phyloP scores from a whole-genome alignment of 1,140 invertebrate species.

The Melitaea cinxia region DNA sequence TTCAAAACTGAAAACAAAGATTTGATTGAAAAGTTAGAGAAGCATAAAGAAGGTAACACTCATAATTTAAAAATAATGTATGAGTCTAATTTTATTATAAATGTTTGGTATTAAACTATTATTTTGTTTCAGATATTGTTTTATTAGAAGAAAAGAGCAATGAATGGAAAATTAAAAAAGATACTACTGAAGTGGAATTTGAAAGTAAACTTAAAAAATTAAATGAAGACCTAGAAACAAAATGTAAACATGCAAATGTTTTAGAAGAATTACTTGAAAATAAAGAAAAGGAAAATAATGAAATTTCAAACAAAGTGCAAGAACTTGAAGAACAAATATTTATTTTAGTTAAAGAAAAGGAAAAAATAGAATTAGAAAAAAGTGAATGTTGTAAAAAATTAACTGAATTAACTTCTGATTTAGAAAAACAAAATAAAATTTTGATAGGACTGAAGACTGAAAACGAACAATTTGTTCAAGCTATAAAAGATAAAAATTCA shows the following conservation, averaged over 20 bases:
- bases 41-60: constrained; percentile 44
- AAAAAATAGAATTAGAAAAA: constrained; percentile 36
- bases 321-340: constrained; percentile 33
- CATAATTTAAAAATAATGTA: not conserved
- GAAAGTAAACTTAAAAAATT: constrained; percentile 39
- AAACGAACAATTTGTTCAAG: constrained; percentile 37
- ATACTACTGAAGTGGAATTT: constrained; percentile 41
- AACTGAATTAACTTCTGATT: constrained; percentile 17
- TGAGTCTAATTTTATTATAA: not conserved
- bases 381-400: constrained; percentile 29
- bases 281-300: constrained; percentile 32
- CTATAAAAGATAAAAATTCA: constrained; percentile 46
- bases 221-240: constrained; percentile 35
- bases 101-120: constrained; percentile 1
- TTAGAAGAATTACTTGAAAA: constrained; percentile 36
- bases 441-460: constrained; percentile 40
- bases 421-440: constrained; percentile 35
- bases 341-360: constrained; percentile 33
- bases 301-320: constrained; percentile 39
- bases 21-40: constrained; percentile 36
- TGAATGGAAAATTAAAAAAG: constrained; percentile 48
- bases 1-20: constrained; percentile 34
- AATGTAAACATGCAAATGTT: constrained; percentile 33
- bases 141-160: constrained; percentile 42
- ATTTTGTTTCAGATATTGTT: constrained; percentile 35